A percentile compares a stretch with the other conserved stretches of the same genome.
Evolutionary conservation across 2,113 vertebrate genomes (phyloP).

Genomic region (Oreocharis arfaki): DNA sequence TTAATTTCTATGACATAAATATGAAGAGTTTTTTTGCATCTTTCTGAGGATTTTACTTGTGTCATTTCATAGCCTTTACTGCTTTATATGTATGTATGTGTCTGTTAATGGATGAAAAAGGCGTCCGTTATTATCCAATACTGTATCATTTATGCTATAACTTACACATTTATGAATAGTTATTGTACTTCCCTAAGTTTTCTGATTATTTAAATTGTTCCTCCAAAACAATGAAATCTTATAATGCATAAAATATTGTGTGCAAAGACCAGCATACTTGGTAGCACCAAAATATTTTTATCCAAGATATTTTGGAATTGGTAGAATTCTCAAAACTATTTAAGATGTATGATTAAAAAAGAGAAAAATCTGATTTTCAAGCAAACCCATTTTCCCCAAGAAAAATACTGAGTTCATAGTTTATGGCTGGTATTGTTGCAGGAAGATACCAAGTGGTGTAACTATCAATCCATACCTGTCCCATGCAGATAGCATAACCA

Average conservation of each 20-base stretch:
- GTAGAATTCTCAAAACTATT: neutral
- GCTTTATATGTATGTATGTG: neutral
- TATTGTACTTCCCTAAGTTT: neutral
- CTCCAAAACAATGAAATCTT: neutral
- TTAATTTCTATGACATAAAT: neutral
- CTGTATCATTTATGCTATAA: neutral
- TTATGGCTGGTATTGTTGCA: neutral
- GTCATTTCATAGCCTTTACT: neutral
- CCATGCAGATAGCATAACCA: neutral
- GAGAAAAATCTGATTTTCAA: neutral
- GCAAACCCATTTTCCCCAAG: neutral
- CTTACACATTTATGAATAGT: neutral
- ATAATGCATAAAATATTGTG: neutral
- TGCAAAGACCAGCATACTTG: neutral
- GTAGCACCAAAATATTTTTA: neutral
- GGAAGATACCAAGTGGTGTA: neutral
- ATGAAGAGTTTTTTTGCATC: neutral
- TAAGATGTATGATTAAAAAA: neutral
- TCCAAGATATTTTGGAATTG: neutral
- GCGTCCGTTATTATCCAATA: neutral
- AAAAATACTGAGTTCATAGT: neutral
- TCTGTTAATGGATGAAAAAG: neutral
- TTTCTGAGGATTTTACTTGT: neutral
- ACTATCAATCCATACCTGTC: neutral
- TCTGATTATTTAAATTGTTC: fast-evolving